These are phyloP conservation scores for Polyploca ridens DNA, from an alignment of 2,888 invertebrate species.

Conservation along the genomic window DNA sequence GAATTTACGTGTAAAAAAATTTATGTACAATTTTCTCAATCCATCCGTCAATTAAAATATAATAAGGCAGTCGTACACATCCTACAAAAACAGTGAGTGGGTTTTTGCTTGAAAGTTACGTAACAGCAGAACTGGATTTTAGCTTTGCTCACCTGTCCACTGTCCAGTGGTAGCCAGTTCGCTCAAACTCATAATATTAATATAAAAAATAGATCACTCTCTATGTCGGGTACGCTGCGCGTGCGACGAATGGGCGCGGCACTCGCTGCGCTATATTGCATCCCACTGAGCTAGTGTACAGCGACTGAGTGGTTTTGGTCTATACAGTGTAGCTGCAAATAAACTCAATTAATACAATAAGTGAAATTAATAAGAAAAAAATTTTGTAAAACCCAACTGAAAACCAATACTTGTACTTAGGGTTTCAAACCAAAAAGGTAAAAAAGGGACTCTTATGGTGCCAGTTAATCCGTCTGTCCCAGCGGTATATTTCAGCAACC, in stretches of 20 bases:
- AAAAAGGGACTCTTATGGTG: too few relatives aligned
- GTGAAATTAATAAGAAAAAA: too few relatives aligned
- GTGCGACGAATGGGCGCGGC: slow-evolving; percentile 63
- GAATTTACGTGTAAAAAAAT: neutral
- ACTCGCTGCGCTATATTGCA: slow-evolving; percentile 51
- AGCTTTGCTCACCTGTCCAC: slow-evolving; percentile 27
- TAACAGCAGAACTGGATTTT: slow-evolving; percentile 28
- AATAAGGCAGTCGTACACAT: slow-evolving; percentile 5
- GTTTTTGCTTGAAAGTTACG: neutral
- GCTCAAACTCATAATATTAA: slow-evolving; percentile 21
- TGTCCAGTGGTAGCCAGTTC: neutral
- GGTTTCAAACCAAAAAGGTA: too few relatives aligned
- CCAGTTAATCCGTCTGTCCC: too few relatives aligned
- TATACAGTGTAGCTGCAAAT: neutral
- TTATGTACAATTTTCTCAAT: slow-evolving; percentile 4
- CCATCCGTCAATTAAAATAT: slow-evolving; percentile 10
- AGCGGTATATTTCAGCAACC: too few relatives aligned
- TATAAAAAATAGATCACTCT: slow-evolving; percentile 50
- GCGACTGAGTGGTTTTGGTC: slow-evolving; percentile 35
- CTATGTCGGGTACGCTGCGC: slow-evolving; percentile 42
- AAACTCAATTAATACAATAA: too few relatives aligned
- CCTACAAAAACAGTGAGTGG: neutral
- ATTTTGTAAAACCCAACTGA: too few relatives aligned
- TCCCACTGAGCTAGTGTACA: slow-evolving; percentile 30
- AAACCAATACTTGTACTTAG: too few relatives aligned